A percentile compares a stretch with the other conserved stretches of the same genome.
phyloP scores from a whole-genome alignment of 2,797 vertebrate genomes.

The Haliaeetus vocifer region DNA sequence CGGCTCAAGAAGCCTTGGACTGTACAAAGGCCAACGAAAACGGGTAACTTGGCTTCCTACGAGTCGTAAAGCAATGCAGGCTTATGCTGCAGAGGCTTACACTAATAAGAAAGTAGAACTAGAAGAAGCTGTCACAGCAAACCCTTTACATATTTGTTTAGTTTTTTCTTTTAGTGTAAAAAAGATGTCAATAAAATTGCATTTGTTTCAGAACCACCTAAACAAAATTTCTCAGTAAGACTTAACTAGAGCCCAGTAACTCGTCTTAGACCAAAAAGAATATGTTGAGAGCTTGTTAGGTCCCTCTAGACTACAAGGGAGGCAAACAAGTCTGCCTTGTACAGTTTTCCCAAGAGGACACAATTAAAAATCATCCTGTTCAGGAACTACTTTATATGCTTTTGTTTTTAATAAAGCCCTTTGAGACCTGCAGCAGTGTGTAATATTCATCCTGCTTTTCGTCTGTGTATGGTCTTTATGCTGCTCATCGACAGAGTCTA shows the following conservation, averaged over 20 bases:
- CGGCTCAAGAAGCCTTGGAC: neutral
- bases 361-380: conserved; percentile 43
- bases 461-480: neutral
- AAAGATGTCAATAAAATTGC: neutral
- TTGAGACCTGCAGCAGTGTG: conserved; percentile 18
- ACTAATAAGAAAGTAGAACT: neutral
- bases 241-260: neutral
- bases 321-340: neutral
- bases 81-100: neutral
- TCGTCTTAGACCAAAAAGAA: neutral
- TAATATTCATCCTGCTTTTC: neutral
- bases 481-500: neutral
- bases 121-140: neutral
- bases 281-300: neutral
- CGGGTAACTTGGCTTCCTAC: neutral
- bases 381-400: conserved; percentile 16
- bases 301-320: neutral
- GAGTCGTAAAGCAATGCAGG: neutral
- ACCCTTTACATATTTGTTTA: neutral
- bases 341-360: neutral
- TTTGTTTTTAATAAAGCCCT: conserved; percentile 64
- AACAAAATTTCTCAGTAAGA: neutral
- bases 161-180: neutral
- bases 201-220: neutral
- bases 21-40: neutral